phyloP scores from a whole-genome alignment of 2,113 vertebrate genomes.

The Megatriorchis doriae region DNA sequence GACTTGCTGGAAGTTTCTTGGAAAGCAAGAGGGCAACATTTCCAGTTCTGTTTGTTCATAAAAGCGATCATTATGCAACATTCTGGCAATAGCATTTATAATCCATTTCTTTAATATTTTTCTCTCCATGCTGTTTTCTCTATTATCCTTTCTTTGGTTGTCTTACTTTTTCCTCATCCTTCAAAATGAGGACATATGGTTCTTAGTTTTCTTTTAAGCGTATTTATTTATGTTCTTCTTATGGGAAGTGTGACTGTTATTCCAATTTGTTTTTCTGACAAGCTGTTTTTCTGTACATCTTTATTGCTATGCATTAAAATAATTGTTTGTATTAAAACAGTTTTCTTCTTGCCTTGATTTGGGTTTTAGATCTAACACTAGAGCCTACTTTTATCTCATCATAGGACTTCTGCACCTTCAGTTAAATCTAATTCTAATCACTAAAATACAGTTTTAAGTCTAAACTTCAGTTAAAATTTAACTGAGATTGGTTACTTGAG shows the following conservation, averaged over 20 bases:
- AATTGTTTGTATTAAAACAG: neutral
- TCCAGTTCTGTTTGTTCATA: slow-evolving; percentile 14
- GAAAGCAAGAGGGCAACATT: slow-evolving; percentile 9
- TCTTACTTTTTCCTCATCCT: neutral
- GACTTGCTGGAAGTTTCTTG: slow-evolving; percentile 13
- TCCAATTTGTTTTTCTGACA: neutral
- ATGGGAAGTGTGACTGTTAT: neutral
- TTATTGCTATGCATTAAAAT: neutral
- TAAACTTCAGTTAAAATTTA: neutral
- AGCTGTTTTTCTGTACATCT: neutral
- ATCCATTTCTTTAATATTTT: neutral
- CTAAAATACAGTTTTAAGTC: neutral
- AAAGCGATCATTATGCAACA: neutral
- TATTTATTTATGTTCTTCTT: neutral
- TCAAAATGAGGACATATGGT: neutral
- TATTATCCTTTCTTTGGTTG: neutral
- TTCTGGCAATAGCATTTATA: neutral
- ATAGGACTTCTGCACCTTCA: neutral
- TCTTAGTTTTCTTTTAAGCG: neutral
- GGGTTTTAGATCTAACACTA: neutral
- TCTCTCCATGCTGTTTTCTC: neutral
- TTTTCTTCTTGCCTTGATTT: neutral
- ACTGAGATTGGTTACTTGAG: neutral
- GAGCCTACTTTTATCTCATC: neutral
- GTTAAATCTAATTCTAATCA: neutral